phyloP scores from a whole-genome alignment of 2,113 vertebrate genomes.

The Cygnus atratus region DNA sequence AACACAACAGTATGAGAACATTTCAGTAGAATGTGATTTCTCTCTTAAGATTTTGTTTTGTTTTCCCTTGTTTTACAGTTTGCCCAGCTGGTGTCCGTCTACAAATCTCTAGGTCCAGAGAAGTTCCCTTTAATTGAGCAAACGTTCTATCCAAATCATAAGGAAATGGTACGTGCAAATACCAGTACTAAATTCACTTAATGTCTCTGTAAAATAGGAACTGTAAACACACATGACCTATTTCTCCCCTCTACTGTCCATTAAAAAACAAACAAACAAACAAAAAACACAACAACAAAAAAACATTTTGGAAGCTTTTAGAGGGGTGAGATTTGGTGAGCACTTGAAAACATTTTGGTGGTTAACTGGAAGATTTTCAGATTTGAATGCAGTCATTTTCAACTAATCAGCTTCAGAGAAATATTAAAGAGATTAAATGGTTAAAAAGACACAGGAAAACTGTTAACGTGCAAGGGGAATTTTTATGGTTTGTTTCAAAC shows the following conservation, averaged over 20 bases:
- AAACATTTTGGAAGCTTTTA: background rate
- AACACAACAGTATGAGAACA: background rate
- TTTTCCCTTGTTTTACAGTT: conserved; percentile 84
- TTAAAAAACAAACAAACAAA: background rate
- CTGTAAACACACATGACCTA: background rate
- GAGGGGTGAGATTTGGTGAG: background rate
- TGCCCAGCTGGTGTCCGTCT: conserved; percentile 91
- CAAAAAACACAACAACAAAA: background rate
- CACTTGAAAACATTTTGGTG: background rate
- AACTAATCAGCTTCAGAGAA: background rate
- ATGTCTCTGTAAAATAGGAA: background rate
- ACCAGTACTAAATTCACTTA: background rate
- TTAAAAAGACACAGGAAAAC: background rate
- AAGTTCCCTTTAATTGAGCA: conserved; percentile 97
- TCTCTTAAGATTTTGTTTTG: background rate
- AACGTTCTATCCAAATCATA: conserved; percentile 97
- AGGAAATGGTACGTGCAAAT: conserved; percentile 90
- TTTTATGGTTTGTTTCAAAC: background rate
- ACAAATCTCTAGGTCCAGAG: conserved; percentile 89
- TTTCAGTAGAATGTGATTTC: background rate
- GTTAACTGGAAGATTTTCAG: background rate
- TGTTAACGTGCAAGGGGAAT: background rate
- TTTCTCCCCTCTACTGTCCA: rapidly evolving
- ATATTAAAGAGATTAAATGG: background rate
- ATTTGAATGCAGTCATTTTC: background rate